Percentiles rank a stretch among this genome's conserved stretches.
These are phyloP conservation scores for Leptoclinus maculatus DNA, from an alignment of 2,797 vertebrate genomes.

Conservation along the genomic window DNA sequence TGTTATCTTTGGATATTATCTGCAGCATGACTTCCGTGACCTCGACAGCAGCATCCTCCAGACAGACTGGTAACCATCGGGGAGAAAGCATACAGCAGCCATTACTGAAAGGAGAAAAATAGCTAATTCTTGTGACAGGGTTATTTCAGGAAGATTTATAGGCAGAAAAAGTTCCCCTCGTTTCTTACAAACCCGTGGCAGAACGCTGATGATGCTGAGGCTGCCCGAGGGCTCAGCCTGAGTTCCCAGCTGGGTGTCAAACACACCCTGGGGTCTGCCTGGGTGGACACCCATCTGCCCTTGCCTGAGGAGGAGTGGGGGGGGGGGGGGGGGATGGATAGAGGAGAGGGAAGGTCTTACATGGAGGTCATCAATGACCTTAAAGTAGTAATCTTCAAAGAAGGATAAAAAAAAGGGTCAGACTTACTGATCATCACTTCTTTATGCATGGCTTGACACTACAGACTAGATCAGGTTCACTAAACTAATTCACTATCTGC, in stretches of 20 bases:
- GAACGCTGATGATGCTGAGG: constrained; percentile 34
- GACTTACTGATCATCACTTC: background rate
- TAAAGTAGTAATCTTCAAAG: constrained; percentile 25
- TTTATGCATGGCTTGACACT: constrained; percentile 13
- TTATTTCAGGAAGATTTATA: constrained; percentile 50
- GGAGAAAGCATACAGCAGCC: constrained; percentile 10
- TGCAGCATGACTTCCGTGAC: constrained; percentile 19
- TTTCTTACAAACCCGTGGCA: constrained; percentile 21
- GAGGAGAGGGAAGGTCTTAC: constrained; percentile 12
- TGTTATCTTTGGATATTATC: constrained; percentile 35
- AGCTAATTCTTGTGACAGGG: constrained; percentile 51
- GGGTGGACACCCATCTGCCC: constrained; percentile 64
- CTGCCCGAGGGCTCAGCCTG: constrained; percentile 30
- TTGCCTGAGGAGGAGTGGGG: constrained; percentile 2
- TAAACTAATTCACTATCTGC: background rate
- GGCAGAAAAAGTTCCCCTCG: constrained; percentile 16
- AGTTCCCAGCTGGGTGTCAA: constrained; percentile 76
- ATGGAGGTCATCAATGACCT: constrained; percentile 43
- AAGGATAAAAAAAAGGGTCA: background rate
- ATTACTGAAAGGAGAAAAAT: constrained; percentile 26
- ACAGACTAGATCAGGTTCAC: constrained; percentile 24
- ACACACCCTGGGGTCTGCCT: constrained; percentile 64
- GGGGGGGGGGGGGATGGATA: background rate
- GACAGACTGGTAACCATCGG: constrained; percentile 2
- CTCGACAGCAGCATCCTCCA: constrained; percentile 25